Base-by-base conservation (phyloP, 2,113 vertebrate genomes). In the Aptenodytes forsteri region DNA sequence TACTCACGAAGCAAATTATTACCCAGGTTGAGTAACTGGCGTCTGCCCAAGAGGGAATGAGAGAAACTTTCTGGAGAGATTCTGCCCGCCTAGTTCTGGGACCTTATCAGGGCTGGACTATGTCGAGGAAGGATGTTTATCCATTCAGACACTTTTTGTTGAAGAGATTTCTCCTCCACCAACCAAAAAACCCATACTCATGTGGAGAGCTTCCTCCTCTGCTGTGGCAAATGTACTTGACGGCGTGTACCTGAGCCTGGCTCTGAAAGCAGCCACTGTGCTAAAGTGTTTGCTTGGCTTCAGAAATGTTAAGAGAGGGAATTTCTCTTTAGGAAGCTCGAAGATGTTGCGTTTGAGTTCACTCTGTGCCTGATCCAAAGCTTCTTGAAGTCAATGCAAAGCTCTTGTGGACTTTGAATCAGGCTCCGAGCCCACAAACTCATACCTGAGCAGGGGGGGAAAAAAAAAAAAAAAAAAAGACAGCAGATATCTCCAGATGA, bases 121-220 rank as follows among this genome's bases (percentile, higher is more conserved):
- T 13, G 58, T 88, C 55, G 38, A 94, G 75, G 89, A 82, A 95
- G 96, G 94, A 92, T 96, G 95, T 96, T 96, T 95, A 64, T 96
- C 64, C 71, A 94, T 92, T 40, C 96, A 96, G 91, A 91, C 22
- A 40, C 89, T 97, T 87, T 85, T 30, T 79, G 70, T 9, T 95
- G 81, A 85, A 95, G 94, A 91, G 94, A 90, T 90, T 96, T 95
- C 89, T 89, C 70, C 86, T 94, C 85, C 82, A 76, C 38, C 83
- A 91, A 54, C 59, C 55, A n/a, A 65, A 91, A 87, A 77, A 12
- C 20, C 49, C 27, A 16, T 90, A 88, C 91, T 94, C 65, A 6
- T 87, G 71, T 96, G 93, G 87, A 97, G 93, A 96, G 94, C 94
- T 97, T 97, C 96, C 97, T 96, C 76, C 90, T 81, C 30, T 54